Base-by-base conservation (phyloP, 2,113 vertebrate genomes). In the Cathartes aura region DNA sequence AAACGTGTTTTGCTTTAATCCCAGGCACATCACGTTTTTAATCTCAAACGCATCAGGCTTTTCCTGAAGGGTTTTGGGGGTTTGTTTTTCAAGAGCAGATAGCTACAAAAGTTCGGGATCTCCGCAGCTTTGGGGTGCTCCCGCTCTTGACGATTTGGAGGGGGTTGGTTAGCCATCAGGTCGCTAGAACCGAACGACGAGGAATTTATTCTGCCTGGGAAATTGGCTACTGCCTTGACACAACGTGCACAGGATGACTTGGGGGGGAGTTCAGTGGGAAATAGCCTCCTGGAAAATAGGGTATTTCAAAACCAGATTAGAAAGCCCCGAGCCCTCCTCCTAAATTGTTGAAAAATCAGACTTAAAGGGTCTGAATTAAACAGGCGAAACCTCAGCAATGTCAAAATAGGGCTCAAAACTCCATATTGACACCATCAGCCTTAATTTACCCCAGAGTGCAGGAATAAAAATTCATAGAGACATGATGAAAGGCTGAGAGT, bases 401-500 rank as follows among this genome's bases (percentile, higher is more conserved):
- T 85, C 15, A 8, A 91, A 92, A 81, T 60, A 8, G 9, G 71
- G 58, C 92, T 94, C 83, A 36, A 93, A 95, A 43, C 55, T 62
- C 85, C 0, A 13, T 67, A 86, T 94, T 94, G 97, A 96, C 90
- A 95, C 84, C 80, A 82, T 87, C 93, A 93, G 82, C 97, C 91
- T 95, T 96, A 92, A 97, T 95, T 96, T 93, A 94, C 96, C 96
- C 86, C 76, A 76, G 82, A 88, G 90, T 78, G 79, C 82, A 81
- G 87, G 89, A 96, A 96, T 97, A 95, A 95, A 97, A 96, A 96
- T 97, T 94, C 91, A 95, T 86, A 71, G 91, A 90, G 91, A 81
- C 82, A 38, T 76, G 96, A 94, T 95, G 94, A 96, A 97, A 96
- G 87, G 91, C 96, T 96, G 93, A 84, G 93, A 97, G 91, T 72